Conservation (phyloP, 2,113 vertebrate species). For the Pelecanus crispus region DNA sequence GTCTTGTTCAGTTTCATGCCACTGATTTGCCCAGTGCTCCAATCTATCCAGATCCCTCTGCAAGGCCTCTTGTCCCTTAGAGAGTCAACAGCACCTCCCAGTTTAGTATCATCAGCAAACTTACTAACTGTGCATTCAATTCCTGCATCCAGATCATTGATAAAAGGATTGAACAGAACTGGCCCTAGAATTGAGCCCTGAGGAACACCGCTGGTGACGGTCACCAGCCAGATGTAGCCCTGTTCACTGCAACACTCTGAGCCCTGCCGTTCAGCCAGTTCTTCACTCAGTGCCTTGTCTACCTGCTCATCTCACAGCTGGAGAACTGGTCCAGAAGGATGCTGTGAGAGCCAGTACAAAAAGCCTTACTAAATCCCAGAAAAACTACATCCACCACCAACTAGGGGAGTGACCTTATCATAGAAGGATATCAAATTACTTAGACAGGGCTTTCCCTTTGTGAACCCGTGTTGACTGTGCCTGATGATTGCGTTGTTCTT, state of each 20-base stretch:
- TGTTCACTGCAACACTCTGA: not conserved
- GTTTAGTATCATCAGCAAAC: not conserved
- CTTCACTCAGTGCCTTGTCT: not conserved
- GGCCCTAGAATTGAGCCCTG: not conserved
- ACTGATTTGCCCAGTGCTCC: no score
- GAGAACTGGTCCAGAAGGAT: not conserved
- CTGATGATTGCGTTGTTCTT: not conserved
- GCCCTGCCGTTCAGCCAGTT: not conserved
- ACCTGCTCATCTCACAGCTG: not conserved
- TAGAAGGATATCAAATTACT: not conserved
- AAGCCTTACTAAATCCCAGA: not conserved
- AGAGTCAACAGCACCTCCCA: not conserved
- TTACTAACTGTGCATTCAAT: not conserved
- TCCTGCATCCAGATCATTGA: not conserved
- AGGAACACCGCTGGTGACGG: not conserved
- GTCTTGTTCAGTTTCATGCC: no score
- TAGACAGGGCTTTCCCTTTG: no score
- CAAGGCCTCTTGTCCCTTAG: not conserved
- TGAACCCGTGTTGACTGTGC: rapidly evolving
- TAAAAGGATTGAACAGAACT: not conserved
- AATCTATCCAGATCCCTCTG: not conserved
- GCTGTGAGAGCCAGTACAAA: no score
- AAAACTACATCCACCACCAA: not conserved
- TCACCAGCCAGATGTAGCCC: not conserved
- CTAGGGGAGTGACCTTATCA: not conserved